Evolutionary conservation across 2,797 vertebrate species (phyloP).

Genomic region (Manis pentadactyla): DNA sequence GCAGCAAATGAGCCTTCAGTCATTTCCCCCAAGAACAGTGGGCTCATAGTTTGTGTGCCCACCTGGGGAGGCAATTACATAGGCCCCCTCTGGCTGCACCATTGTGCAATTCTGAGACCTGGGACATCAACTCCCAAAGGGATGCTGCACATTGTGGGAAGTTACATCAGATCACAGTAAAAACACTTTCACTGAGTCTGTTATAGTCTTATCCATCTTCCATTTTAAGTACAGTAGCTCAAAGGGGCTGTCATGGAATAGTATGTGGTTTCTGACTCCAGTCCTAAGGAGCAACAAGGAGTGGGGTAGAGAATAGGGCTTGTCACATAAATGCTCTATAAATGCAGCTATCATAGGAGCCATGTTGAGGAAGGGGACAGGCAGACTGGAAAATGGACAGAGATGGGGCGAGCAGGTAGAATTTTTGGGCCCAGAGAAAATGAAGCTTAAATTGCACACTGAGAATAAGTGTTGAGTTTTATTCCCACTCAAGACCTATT

Average conservation of each 20-base stretch:
- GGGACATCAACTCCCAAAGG: not conserved
- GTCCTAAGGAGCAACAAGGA: not conserved
- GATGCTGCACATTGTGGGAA: not conserved
- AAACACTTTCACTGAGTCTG: not conserved
- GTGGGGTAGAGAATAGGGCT: not conserved
- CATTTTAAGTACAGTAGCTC: not conserved
- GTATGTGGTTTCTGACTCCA: not conserved
- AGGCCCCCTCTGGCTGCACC: not conserved
- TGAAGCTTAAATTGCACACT: not conserved
- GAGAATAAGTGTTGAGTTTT: not conserved
- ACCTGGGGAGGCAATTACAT: constrained; percentile 30
- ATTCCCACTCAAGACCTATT: not conserved
- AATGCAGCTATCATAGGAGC: not conserved
- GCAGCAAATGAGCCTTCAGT: constrained; percentile 57
- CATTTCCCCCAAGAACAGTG: constrained; percentile 42
- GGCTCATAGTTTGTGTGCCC: not conserved
- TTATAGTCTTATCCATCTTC: not conserved
- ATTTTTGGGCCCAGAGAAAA: not conserved
- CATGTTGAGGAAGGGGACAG: accelerated
- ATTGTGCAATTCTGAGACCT: not conserved
- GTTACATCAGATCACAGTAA: not conserved
- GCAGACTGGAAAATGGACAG: not conserved
- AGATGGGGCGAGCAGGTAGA: not conserved
- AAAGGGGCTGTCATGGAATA: not conserved
- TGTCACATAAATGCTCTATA: not conserved